Base-by-base conservation (phyloP, 2,113 vertebrate species). In the Ahaetulla prasina region DNA sequence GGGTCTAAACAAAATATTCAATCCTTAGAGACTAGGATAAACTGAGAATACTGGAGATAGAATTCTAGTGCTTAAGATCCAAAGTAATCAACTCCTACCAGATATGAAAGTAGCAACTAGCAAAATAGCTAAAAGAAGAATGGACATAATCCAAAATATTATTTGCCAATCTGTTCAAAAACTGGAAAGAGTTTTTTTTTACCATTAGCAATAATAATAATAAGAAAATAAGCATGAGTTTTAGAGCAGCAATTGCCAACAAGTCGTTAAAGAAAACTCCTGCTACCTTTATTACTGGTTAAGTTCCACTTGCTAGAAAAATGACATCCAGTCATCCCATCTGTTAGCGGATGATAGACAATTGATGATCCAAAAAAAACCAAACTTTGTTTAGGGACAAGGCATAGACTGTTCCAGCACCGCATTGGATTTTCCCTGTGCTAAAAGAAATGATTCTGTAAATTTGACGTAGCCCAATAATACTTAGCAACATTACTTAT, bases 201-300 rank as follows among this genome's bases (percentile, higher is more conserved):
- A 6, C 3, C 0, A 0, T 0, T 6, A 14, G 8, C 45, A 84
- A 47, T 93, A 4, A 47, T n/a, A n/a, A n/a, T n/a, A n/a, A n/a
- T n/a, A 9, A 60, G 47, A 91, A 90, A 88, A 45, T 86, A 0
- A 90, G 12, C n/a, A 0, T 0, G 0, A 57, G 68, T 49, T 35
- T 57, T 87, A 57, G 92, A 95, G 63, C 9, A 85, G 60, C 84
- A 0, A 0, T 50, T 53, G 93, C 2, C 91, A 91, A 63, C 43
- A 88, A 43, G 30, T 8, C 63, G 14, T 39, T 20, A 74, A 74
- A 74, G 68, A 74, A 74, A 74, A 74, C 14, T 35, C 68, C n/a
- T 39, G 16, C 7, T 74, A 74, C 2, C n/a, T 74, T 39, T 74
- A 74, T 74, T 39, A 74, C n/a, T 74, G 1, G 47, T 0, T 30